Percentiles rank a stretch among this genome's conserved stretches.
Conservation (phyloP, 2,888 invertebrate species). For the Nomada fucata region DNA sequence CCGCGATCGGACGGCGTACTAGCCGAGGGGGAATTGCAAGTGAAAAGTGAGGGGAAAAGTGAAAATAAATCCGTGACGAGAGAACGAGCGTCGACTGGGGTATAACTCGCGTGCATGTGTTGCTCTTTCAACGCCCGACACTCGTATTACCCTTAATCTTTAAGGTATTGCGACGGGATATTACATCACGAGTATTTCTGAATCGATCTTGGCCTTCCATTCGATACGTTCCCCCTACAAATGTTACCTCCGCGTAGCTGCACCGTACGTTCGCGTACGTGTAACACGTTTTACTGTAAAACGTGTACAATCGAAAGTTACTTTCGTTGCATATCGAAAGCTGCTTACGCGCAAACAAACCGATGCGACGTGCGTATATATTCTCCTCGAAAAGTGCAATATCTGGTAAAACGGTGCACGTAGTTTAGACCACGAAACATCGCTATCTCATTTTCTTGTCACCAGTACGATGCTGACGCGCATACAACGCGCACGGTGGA, state of each 20-base stretch:
- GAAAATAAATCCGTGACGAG: slow-evolving; percentile 39
- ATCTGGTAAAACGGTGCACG: too few species aligned
- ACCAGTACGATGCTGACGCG: too few species aligned
- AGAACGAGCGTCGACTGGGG: not conserved
- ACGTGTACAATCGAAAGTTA: too few species aligned
- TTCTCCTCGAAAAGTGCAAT: too few species aligned
- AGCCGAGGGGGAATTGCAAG: not conserved
- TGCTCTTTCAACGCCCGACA: not conserved
- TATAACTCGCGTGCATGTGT: not conserved
- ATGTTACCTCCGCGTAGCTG: too few species aligned
- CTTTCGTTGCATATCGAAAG: too few species aligned
- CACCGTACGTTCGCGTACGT: too few species aligned
- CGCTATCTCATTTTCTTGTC: slow-evolving; percentile 15
- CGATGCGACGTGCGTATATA: too few species aligned
- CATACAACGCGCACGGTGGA: too few species aligned
- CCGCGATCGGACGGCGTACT: not conserved
- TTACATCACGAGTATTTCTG: not conserved
- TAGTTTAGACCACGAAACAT: not conserved
- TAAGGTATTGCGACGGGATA: not conserved
- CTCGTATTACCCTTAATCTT: not conserved
- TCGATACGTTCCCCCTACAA: too few species aligned
- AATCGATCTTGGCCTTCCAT: not conserved
- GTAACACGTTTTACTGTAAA: too few species aligned
- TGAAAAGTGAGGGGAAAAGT: slow-evolving; percentile 7
- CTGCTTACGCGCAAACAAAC: too few species aligned